Evolutionary conservation across 2,113 vertebrate genomes (phyloP).

Genomic region (Neolamprologus kungweensis): DNA sequence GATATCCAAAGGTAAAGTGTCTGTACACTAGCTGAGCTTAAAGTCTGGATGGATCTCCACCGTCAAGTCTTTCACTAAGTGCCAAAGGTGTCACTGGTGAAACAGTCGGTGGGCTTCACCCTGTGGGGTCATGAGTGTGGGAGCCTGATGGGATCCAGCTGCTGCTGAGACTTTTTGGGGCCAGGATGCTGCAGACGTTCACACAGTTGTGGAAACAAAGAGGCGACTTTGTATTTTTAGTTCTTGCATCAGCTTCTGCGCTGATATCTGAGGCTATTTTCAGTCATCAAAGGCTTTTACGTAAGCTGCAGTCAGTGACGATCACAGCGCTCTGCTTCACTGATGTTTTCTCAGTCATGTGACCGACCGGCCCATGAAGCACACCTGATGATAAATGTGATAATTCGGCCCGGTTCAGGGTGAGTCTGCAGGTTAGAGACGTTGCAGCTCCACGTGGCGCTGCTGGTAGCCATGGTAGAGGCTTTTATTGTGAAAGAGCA

Average conservation of each 20-base stretch:
- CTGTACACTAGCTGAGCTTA: fast-evolving
- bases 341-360: not conserved
- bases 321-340: not conserved
- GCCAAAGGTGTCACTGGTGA: not conserved
- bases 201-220: not conserved
- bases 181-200: not conserved
- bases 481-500: not conserved
- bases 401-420: fast-evolving
- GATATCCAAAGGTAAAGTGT: fast-evolving
- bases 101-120: fast-evolving
- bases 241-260: not conserved
- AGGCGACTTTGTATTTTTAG: not conserved
- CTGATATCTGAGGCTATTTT: not conserved
- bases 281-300: not conserved
- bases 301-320: not conserved
- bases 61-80: not conserved
- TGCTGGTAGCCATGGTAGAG: not conserved
- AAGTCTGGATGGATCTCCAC: not conserved
- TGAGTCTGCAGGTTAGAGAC: not conserved
- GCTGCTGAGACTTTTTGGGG: not conserved
- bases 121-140: not conserved
- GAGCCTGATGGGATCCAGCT: not conserved
- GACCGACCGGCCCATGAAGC: not conserved
- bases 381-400: not conserved
- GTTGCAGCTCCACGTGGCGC: not conserved